A percentile compares a stretch with the other conserved stretches of the same genome.
Evolutionary conservation across 2,888 invertebrate species (phyloP).

Genomic region (Lampropteryx suffumata): DNA sequence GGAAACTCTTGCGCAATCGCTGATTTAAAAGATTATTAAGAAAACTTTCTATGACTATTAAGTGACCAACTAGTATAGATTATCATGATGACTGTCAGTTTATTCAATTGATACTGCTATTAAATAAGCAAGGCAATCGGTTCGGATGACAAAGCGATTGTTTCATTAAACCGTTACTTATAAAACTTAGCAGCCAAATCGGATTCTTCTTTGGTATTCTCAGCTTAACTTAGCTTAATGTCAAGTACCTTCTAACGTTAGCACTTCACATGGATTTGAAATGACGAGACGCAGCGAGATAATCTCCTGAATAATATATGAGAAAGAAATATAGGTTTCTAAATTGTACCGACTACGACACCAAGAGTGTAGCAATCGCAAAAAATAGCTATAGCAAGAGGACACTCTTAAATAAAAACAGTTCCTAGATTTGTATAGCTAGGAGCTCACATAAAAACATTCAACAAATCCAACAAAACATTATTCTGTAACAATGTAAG

Average conservation of each 20-base stretch:
- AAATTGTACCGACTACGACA: too few relatives aligned
- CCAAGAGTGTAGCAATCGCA: too few relatives aligned
- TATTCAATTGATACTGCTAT: constrained; percentile 18
- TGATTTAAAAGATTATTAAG: constrained; percentile 12
- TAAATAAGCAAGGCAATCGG: constrained; percentile 7
- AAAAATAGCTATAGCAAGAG: too few relatives aligned
- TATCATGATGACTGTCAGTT: constrained; percentile 17
- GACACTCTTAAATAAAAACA: too few relatives aligned
- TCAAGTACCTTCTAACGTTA: too few relatives aligned
- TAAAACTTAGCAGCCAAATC: not conserved
- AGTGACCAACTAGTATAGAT: constrained; percentile 2
- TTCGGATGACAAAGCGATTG: constrained; percentile 5
- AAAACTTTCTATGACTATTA: constrained; percentile 23
- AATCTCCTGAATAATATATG: too few relatives aligned
- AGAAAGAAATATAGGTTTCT: too few relatives aligned
- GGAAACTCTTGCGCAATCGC: constrained; percentile 17
- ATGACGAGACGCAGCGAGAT: too few relatives aligned
- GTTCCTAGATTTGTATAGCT: too few relatives aligned
- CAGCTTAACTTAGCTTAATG: too few relatives aligned
- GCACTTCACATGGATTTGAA: too few relatives aligned
- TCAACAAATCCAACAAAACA: not conserved
- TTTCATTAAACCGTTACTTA: not conserved
- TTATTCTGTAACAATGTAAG: constrained; percentile 5
- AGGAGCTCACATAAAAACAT: not conserved
- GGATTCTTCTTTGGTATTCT: too few relatives aligned